phyloP scores from a whole-genome alignment of 2,797 vertebrate genomes.

The Leuciscus waleckii region DNA sequence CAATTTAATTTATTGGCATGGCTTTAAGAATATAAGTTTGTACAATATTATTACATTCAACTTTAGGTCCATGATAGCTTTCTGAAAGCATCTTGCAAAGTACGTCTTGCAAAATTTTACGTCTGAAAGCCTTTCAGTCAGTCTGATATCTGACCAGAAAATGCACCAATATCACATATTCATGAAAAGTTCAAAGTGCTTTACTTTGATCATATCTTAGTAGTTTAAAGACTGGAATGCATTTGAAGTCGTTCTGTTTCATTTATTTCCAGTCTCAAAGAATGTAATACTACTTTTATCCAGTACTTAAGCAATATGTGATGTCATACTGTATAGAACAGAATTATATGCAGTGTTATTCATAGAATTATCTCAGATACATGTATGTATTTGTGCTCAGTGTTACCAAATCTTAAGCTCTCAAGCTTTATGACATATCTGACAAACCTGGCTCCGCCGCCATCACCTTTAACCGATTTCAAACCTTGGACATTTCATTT shows the following conservation, averaged over 20 bases:
- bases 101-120: no score
- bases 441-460: not conserved
- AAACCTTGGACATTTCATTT: not conserved
- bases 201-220: slow-evolving; percentile 20
- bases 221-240: slow-evolving; percentile 8
- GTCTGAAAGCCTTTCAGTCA: not conserved
- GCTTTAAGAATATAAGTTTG: not conserved
- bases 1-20: slow-evolving; percentile 9
- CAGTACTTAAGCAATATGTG: slow-evolving; percentile 67
- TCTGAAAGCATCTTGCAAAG: no score
- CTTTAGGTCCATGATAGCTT: not conserved
- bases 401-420: slow-evolving; percentile 63
- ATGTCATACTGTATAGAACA: slow-evolving; percentile 48
- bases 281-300: slow-evolving; percentile 35
- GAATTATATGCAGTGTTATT: slow-evolving; percentile 55
- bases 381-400: slow-evolving; percentile 76
- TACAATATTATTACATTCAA: not conserved
- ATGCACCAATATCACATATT: slow-evolving; percentile 23
- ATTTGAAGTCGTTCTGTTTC: not conserved
- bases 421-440: slow-evolving; percentile 54
- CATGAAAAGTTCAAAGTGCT: slow-evolving; percentile 52
- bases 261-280: slow-evolving; percentile 13
- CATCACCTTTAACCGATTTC: not conserved
- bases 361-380: slow-evolving; percentile 42
- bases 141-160: slow-evolving; percentile 26